Evolutionary conservation across 2,113 vertebrate genomes (phyloP).

Genomic region (Tetrao urogallus): DNA sequence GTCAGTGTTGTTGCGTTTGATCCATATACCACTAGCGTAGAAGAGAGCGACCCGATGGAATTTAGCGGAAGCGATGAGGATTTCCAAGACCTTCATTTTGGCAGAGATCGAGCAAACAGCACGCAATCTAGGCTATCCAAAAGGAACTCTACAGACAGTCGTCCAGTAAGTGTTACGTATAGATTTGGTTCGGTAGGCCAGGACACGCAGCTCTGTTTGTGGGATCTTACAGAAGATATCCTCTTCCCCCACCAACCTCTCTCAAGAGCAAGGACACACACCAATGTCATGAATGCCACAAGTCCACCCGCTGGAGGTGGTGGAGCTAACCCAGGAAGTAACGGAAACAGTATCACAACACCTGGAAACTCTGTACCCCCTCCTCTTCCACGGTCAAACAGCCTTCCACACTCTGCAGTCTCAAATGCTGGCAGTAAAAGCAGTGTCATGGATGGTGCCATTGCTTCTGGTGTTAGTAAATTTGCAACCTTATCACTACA

Average conservation of each 20-base stretch:
- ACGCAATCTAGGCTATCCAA: constrained; percentile 94
- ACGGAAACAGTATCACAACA: constrained; percentile 83
- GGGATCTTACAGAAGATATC: constrained; percentile 99
- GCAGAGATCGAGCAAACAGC: constrained; percentile 93
- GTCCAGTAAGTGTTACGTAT: constrained; percentile 95
- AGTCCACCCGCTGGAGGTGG: constrained; percentile 84
- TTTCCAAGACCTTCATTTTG: constrained; percentile 92
- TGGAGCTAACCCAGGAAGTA: constrained; percentile 78
- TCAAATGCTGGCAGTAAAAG: constrained; percentile 90
- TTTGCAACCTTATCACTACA: constrained; percentile 96
- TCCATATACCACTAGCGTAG: constrained; percentile 96
- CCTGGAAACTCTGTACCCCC: constrained; percentile 86
- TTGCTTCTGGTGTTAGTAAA: constrained; percentile 93
- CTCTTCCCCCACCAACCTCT: constrained; percentile 97
- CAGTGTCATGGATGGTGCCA: constrained; percentile 88
- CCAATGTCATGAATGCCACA: constrained; percentile 96
- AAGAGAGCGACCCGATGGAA: constrained; percentile 93
- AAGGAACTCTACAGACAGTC: constrained; percentile 96
- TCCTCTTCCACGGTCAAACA: constrained; percentile 95
- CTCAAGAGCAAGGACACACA: constrained; percentile 96
- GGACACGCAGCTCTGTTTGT: constrained; percentile 96
- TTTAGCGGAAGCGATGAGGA: constrained; percentile 98
- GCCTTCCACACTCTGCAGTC: constrained; percentile 93
- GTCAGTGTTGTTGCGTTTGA: constrained; percentile 98
- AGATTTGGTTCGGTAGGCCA: constrained; percentile 98